Evolutionary conservation across 2,797 vertebrate genomes (phyloP), one percentile per base, ranked within the genome.

Genomic region (Takifugu rubripes): DNA sequence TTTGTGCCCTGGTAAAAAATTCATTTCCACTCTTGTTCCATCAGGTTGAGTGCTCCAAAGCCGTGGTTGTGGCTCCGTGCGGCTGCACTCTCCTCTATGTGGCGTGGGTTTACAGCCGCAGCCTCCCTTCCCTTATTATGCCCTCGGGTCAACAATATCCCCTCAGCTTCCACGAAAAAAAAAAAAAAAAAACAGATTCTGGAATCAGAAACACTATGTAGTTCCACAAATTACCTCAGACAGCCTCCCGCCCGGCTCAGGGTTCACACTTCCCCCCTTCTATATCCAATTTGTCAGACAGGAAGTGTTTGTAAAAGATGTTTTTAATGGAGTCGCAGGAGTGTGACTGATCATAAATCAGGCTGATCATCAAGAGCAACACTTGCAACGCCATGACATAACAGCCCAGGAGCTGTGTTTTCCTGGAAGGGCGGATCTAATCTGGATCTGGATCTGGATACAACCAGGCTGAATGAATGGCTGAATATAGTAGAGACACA

Each of bases 251-350:
- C 52, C 58, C 25, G 27, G 58, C 72, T 77, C 63, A 72, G 70
- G 73, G 56, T 72, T 67, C 68, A 56, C 31, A 10, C 64, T 58
- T 57, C 21, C 0, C 24, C 25, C 5, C 21, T n/a, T 9, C 24
- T 14, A 31, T 48, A 60, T 76, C 61, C 58, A 65, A 77, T 84
- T 84, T 81, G 77, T 81, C 77, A 81, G 66, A 56, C 72, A 49
- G 64, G 77, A 84, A 82, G 63, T 68, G 75, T 72, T 65, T 73
- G 69, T 87, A 70, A 87, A 69, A 71, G 76, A 78, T 79, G 55
- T 75, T 81, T 72, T 44, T 70, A 54, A 50, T 17, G 25, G 65
- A 61, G 77, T 76, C 70, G 55, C 43, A 0, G 64, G 59, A 10
- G 3, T 72, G 61, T 72, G 61, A 70, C 60, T 67, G 66, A 72